Evolutionary conservation across 2,888 invertebrate genomes (phyloP).

Genomic region (Drosophila gaucha): DNA sequence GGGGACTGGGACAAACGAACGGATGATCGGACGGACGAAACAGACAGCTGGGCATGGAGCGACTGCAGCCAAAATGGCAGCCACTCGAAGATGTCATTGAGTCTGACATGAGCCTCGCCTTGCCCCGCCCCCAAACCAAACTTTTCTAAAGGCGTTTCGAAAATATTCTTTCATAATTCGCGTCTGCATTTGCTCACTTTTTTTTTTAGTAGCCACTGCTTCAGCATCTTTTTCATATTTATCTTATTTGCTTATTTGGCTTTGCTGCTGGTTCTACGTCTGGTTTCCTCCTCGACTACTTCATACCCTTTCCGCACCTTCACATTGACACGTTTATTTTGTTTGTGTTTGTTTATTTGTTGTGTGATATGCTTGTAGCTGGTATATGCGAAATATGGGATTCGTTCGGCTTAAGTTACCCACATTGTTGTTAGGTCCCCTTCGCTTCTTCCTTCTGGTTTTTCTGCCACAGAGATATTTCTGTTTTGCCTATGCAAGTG

Average conservation of each 20-base stretch:
- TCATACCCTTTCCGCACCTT: not conserved
- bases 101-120: conserved; percentile 24
- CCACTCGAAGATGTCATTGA: conserved; percentile 52
- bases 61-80: conserved; percentile 28
- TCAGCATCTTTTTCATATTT: conserved; percentile 4
- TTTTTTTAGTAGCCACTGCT: conserved; percentile 23
- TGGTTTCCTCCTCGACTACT: not conserved
- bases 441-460: not conserved
- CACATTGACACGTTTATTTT: conserved; percentile 37
- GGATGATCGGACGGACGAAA: conserved; percentile 3
- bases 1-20: not conserved
- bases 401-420: conserved; percentile 41
- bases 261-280: conserved; percentile 20
- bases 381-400: conserved; percentile 31
- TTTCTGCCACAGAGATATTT: conserved; percentile 17
- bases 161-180: conserved; percentile 41
- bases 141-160: not conserved
- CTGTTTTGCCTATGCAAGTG: conserved; percentile 42
- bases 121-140: not conserved
- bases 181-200: conserved; percentile 40
- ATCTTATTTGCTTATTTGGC: conserved; percentile 20
- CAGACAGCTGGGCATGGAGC: no score
- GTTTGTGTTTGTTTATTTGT: conserved; percentile 42
- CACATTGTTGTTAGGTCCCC: conserved; percentile 31
- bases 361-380: conserved; percentile 23